Base-by-base conservation (phyloP, 2,113 vertebrate genomes). In the Phasianus colchicus region DNA sequence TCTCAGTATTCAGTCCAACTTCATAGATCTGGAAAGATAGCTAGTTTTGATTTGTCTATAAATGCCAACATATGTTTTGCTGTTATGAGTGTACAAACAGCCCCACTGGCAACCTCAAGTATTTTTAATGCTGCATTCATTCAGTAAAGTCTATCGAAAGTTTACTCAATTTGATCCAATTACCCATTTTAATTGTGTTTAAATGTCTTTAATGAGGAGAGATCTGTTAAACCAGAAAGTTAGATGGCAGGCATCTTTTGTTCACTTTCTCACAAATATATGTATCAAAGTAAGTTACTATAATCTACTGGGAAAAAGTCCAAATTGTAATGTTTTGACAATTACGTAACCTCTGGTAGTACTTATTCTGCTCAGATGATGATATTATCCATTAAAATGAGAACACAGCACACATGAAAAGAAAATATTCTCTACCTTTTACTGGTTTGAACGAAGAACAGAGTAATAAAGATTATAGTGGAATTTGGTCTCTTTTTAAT, bases 401-500 rank as follows among this genome's bases (percentile, higher is more conserved):
- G 94, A 92, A 90, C 43, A 94, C 72, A 69, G 75, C 66, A 69
- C 73, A 78, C 79, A 81, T 36, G 83, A 64, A 94, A 63, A 82
- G 64, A 96, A 83, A 95, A 96, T 95, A 93, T 76, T 96, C 93
- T 87, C 82, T 86, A 73, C 43, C 54, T 83, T 80, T 96, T 96
- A 88, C 83, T 84, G 64, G 88, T 89, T 81, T 96, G 76, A 97
- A 88, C 96, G 88, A 96, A 79, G 76, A 96, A 81, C 32, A 93
- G 79, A 91, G 82, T 92, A 92, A 95, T 98, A 96, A 95, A 96
- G 97, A 96, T 95, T 89, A 91, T 72, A 93, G 84, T 96, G 88
- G 96, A 96, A 96, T 97, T 94, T 94, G 80, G 70, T 88, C 90
- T 96, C 50, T 32, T 96, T 89, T 96, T 97, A 97, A 97, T 97